A percentile compares a stretch with the other conserved stretches of the same genome.
phyloP scores from a whole-genome alignment of 2,888 invertebrate species.

The Eueremaeus valkanovi region DNA sequence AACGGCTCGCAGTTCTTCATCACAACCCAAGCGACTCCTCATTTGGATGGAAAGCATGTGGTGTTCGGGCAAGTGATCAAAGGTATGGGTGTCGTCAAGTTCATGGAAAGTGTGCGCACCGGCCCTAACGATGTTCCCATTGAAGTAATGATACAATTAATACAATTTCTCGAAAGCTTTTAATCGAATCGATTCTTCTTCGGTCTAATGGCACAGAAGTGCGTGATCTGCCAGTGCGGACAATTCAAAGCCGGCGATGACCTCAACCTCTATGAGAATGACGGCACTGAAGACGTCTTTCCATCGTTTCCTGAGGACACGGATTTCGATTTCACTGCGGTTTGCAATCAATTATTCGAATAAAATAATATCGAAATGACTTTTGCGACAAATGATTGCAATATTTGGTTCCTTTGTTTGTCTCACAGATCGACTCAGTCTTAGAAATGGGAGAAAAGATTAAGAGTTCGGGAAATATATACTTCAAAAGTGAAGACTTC shows the following conservation, averaged over 20 bases:
- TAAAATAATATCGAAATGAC: too few species aligned
- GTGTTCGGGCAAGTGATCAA: slow-evolving; percentile 95
- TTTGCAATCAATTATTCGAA: slow-evolving; percentile 42
- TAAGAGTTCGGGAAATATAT: slow-evolving; percentile 65
- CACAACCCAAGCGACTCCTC: slow-evolving; percentile 51
- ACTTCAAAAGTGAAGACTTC: slow-evolving; percentile 62
- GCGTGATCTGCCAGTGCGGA: slow-evolving; percentile 69
- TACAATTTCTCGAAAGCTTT: too few species aligned
- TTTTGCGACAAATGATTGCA: slow-evolving; percentile 7
- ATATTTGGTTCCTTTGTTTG: neutral
- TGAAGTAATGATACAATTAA: slow-evolving; percentile 40
- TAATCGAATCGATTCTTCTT: neutral
- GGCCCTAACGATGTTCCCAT: slow-evolving; percentile 44
- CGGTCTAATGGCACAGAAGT: slow-evolving; percentile 56
- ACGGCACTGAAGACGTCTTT: slow-evolving; percentile 66
- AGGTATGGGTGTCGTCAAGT: slow-evolving; percentile 50
- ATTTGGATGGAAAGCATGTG: slow-evolving; percentile 93
- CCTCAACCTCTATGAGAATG: slow-evolving; percentile 66
- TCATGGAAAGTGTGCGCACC: slow-evolving; percentile 43
- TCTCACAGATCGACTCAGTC: neutral
- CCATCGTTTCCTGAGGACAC: slow-evolving; percentile 76
- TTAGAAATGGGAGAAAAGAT: slow-evolving; percentile 59
- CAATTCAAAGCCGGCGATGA: slow-evolving; percentile 60
- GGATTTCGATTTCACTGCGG: slow-evolving; percentile 52
- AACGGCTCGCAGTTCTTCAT: slow-evolving; percentile 54